These are phyloP conservation scores for Macrostomum lignano DNA, from an alignment of 1,140 invertebrate genomes.

Conservation along the genomic window DNA sequence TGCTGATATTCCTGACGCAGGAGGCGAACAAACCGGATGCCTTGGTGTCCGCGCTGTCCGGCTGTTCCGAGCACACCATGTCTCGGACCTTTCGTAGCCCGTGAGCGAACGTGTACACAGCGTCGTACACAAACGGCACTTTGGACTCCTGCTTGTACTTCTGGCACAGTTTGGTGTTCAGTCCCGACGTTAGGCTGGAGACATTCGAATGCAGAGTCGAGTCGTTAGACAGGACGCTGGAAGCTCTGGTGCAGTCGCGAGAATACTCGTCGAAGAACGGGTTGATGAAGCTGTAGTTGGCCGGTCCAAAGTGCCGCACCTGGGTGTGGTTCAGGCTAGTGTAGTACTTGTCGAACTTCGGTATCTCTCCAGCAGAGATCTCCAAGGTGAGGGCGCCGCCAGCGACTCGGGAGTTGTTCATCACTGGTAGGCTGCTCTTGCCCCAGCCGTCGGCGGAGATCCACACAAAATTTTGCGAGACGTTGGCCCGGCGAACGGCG, in stretches of 20 bases:
- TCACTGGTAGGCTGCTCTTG: conserved; percentile 37
- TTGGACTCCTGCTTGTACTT: conserved; percentile 47
- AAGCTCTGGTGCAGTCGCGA: too few species aligned
- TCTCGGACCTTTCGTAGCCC: conserved; percentile 34
- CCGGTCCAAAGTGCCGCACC: too few species aligned
- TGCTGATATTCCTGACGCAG: conserved; percentile 1
- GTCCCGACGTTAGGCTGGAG: too few species aligned
- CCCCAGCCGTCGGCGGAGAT: conserved; percentile 48
- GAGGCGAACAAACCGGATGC: background rate
- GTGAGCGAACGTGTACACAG: conserved; percentile 52
- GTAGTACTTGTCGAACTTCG: conserved; percentile 12
- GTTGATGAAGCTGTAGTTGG: too few species aligned
- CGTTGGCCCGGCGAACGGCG: conserved; percentile 22
- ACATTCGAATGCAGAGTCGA: too few species aligned
- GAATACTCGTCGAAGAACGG: too few species aligned
- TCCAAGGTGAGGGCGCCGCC: conserved; percentile 44
- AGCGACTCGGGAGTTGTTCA: conserved; percentile 37
- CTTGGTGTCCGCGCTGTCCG: too few species aligned
- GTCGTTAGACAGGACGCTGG: too few species aligned
- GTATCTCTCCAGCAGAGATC: conserved; percentile 16
- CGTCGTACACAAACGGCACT: conserved; percentile 59
- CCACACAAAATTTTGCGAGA: conserved; percentile 34
- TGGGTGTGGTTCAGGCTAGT: too few species aligned
- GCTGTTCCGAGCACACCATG: background rate
- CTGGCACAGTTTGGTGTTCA: conserved; percentile 10